A percentile compares a stretch with the other conserved stretches of the same genome.
phyloP scores from a whole-genome alignment of 2,113 vertebrate species.

The Bungarus multicinctus region DNA sequence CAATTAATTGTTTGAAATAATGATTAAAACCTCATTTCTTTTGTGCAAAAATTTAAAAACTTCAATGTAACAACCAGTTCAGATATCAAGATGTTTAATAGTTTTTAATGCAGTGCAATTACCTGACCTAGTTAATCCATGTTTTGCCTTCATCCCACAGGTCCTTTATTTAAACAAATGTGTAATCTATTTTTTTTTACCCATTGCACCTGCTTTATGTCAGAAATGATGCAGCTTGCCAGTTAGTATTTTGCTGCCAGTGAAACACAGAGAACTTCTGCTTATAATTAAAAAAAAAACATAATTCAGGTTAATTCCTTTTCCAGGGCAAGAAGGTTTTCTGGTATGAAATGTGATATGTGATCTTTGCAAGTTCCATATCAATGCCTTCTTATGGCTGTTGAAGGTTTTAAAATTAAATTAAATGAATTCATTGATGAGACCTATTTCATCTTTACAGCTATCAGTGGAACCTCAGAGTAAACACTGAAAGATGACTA shows the following conservation, averaged over 20 bases:
- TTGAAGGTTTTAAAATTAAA: neutral
- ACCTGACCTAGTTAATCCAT: neutral
- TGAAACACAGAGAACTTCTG: neutral
- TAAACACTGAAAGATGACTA: neutral
- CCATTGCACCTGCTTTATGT: neutral
- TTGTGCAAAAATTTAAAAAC: neutral
- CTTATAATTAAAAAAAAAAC: slow-evolving; percentile 4
- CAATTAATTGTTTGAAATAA: neutral
- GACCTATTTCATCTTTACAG: neutral
- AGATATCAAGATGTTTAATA: no score
- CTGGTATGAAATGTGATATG: neutral
- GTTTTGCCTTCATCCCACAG: neutral
- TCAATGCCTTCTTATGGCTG: neutral
- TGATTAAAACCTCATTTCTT: neutral
- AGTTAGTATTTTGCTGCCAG: neutral
- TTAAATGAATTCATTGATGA: neutral
- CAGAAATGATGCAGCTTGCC: neutral
- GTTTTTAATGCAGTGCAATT: no score
- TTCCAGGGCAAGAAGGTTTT: neutral
- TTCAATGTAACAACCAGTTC: neutral
- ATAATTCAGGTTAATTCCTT: neutral
- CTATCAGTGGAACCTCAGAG: neutral
- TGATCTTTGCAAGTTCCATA: neutral
- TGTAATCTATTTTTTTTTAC: rapidly evolving
- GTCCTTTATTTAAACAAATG: rapidly evolving